Conservation (phyloP, 2,888 invertebrate genomes). For the Protula sp. region DNA sequence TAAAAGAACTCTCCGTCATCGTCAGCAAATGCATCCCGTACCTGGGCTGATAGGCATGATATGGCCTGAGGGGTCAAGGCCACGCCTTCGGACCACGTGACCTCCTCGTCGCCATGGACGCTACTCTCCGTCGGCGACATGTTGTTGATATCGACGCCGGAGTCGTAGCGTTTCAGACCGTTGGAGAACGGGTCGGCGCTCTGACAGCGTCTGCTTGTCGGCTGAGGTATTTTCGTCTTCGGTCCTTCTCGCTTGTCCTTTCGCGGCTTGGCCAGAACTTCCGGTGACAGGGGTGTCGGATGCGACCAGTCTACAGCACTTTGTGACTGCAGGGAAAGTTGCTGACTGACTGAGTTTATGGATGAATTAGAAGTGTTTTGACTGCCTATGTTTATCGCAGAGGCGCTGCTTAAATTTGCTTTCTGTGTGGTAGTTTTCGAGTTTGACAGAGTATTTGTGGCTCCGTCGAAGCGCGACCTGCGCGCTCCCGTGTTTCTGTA, state of each 20-base stretch:
- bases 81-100: neutral
- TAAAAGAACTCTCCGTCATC: neutral
- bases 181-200: neutral
- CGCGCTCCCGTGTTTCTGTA: neutral
- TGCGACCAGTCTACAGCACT: too few species aligned
- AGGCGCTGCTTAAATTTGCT: neutral
- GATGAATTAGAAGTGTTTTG: too few species aligned
- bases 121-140: slow-evolving; percentile 17
- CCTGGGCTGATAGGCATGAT: too few species aligned
- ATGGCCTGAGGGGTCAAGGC: neutral
- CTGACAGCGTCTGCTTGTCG: slow-evolving; percentile 1
- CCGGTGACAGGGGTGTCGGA: too few species aligned
- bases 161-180: slow-evolving; percentile 21
- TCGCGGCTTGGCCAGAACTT: slow-evolving; percentile 17
- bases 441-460: neutral
- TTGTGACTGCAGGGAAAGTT: too few species aligned
- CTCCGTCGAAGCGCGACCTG: neutral
- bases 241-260: slow-evolving; percentile 13
- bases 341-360: too few species aligned
- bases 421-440: neutral
- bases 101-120: slow-evolving; percentile 6
- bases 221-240: slow-evolving; percentile 17
- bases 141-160: slow-evolving; percentile 27
- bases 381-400: neutral
- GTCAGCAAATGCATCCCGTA: neutral